Percentiles rank a stretch among this genome's conserved stretches.
Evolutionary conservation across 2,113 vertebrate species (phyloP).

Genomic region (Cygnus atratus): DNA sequence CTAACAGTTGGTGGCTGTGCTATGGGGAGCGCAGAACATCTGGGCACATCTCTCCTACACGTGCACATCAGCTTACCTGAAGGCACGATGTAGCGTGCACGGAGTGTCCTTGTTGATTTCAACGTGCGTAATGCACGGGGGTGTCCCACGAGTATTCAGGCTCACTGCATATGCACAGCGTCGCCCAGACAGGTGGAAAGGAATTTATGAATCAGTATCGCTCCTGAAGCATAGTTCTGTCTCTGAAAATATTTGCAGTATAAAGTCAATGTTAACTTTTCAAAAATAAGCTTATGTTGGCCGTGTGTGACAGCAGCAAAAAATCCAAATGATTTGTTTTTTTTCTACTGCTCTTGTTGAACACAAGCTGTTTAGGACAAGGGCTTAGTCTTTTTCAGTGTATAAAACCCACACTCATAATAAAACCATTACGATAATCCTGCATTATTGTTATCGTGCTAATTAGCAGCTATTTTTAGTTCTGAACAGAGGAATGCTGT

Average conservation of each 20-base stretch:
- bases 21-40: neutral
- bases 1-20: neutral
- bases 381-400: neutral
- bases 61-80: neutral
- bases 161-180: neutral
- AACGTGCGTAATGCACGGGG: neutral
- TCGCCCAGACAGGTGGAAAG: neutral
- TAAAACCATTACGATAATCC: conserved; percentile 33
- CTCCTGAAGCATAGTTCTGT: neutral
- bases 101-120: neutral
- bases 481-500: neutral
- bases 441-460: neutral
- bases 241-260: neutral
- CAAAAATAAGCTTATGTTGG: neutral
- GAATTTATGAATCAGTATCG: neutral
- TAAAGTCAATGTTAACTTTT: neutral
- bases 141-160: neutral
- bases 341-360: neutral
- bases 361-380: neutral
- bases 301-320: neutral
- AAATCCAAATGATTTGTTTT: neutral
- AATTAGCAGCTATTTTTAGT: conserved; percentile 48
- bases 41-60: neutral
- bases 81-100: neutral
- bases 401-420: neutral